Conservation (phyloP, 2,113 vertebrate genomes). For the Copsychus sechellarum region DNA sequence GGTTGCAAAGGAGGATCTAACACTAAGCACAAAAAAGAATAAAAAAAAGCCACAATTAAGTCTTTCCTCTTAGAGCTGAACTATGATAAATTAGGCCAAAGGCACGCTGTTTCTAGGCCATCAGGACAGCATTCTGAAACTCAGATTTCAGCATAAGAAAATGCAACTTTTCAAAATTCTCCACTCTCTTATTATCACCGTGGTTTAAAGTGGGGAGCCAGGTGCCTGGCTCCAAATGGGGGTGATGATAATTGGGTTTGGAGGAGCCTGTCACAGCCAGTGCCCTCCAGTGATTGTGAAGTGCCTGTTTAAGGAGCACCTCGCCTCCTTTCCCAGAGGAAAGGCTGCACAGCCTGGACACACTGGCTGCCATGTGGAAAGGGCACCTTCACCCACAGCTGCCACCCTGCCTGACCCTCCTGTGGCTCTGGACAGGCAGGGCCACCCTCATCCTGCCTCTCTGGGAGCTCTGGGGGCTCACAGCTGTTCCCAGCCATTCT, state of each 20-base stretch:
- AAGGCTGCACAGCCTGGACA: background rate
- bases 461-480: accelerated
- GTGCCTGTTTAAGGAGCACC: background rate
- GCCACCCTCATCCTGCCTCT: accelerated
- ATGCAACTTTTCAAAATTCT: accelerated
- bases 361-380: background rate
- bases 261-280: background rate
- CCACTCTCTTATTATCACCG: background rate
- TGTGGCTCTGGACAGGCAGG: background rate
- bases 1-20: background rate
- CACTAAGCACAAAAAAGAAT: background rate
- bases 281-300: accelerated
- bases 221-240: background rate
- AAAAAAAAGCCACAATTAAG: background rate
- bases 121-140: background rate
- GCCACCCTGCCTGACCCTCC: background rate
- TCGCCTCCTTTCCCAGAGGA: background rate
- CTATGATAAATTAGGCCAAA: background rate
- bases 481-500: accelerated
- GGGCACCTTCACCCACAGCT: background rate
- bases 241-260: background rate
- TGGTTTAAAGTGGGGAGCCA: background rate
- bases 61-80: background rate
- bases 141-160: background rate
- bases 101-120: background rate